phyloP scores from a whole-genome alignment of 2,888 invertebrate genomes.

The Brachycybe producta region DNA sequence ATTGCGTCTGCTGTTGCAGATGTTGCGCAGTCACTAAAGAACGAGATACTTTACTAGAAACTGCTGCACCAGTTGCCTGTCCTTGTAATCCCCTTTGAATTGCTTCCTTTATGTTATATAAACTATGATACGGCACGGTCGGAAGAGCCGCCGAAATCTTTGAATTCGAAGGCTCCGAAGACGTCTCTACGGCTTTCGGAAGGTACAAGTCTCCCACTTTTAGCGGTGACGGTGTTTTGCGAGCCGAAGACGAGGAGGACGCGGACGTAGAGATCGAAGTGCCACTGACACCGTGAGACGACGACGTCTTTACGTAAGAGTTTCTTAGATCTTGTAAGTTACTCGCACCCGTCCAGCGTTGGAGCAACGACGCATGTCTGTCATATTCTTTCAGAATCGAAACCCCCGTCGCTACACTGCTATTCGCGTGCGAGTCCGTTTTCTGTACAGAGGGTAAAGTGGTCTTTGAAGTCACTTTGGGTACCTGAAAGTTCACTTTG shows the following conservation, averaged over 20 bases:
- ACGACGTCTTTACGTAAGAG: not conserved
- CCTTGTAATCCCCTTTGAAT: slow-evolving; percentile 17
- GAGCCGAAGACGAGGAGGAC: not conserved
- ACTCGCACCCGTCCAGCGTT: too few species aligned
- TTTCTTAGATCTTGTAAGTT: too few species aligned
- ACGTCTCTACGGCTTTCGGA: not conserved
- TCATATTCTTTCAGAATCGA: too few species aligned
- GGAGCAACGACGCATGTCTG: too few species aligned
- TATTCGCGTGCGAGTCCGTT: too few species aligned
- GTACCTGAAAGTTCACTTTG: too few species aligned
- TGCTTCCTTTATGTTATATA: slow-evolving; percentile 17
- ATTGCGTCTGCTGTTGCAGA: not conserved
- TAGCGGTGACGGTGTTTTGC: not conserved
- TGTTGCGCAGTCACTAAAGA: not conserved
- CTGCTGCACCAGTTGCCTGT: not conserved
- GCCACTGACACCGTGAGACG: not conserved
- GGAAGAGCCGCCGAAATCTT: not conserved
- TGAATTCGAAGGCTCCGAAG: not conserved
- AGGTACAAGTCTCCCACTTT: not conserved
- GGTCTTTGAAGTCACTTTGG: too few species aligned
- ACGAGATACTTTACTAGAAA: not conserved
- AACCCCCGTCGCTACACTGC: too few species aligned
- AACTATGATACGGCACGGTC: slow-evolving; percentile 16
- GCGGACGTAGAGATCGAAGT: not conserved
- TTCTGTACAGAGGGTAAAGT: too few species aligned